phyloP scores from a whole-genome alignment of 2,888 invertebrate genomes.

The Cabera pusaria region DNA sequence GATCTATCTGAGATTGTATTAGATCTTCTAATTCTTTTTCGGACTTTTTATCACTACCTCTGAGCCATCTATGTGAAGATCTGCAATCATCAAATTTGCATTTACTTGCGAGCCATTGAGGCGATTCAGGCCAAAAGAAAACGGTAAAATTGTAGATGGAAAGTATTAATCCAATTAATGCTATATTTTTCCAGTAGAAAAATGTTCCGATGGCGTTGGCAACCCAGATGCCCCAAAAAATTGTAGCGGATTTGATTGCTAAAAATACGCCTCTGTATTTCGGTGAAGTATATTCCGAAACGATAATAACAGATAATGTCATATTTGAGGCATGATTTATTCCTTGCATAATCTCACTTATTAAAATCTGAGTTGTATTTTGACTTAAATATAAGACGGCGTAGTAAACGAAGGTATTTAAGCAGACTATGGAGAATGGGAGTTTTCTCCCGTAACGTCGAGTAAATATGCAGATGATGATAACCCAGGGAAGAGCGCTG shows the following conservation, averaged over 20 bases:
- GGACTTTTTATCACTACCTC: constrained; percentile 27
- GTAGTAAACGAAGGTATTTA: constrained; percentile 33
- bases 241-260: constrained; percentile 39
- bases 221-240: constrained; percentile 43
- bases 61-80: constrained; percentile 34
- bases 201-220: constrained; percentile 45
- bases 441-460: constrained; percentile 37
- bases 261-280: constrained; percentile 40
- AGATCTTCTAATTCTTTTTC: constrained; percentile 37
- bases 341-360: constrained; percentile 41
- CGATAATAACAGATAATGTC: constrained; percentile 34
- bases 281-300: constrained; percentile 40
- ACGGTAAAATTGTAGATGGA: constrained; percentile 25
- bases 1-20: constrained; percentile 29
- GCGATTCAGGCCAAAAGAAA: constrained; percentile 39
- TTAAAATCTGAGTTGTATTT: constrained; percentile 35
- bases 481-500: constrained; percentile 40
- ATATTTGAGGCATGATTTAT: constrained; percentile 34
- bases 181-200: constrained; percentile 40
- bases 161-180: constrained; percentile 30
- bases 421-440: constrained; percentile 34
- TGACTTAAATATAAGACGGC: constrained; percentile 35
- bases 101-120: constrained; percentile 40
- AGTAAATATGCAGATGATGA: constrained; percentile 36
- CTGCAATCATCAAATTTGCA: constrained; percentile 37